phyloP scores from a whole-genome alignment of 35 echinoderm and acorn worm genomes.

The Strongylocentrotus purpuratus region DNA sequence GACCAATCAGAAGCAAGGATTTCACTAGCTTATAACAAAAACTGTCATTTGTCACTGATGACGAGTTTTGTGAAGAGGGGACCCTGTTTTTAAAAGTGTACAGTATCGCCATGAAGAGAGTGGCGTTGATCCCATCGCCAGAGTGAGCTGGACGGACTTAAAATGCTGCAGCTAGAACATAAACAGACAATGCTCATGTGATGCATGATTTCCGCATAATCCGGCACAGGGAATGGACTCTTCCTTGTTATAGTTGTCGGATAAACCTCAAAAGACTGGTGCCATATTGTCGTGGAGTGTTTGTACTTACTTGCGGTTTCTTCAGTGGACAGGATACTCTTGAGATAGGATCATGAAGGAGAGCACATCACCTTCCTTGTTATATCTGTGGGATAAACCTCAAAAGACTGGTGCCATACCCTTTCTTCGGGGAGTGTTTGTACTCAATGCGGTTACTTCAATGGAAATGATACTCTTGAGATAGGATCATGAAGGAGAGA shows the following conservation, averaged over 20 bases:
- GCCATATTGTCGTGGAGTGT: neutral
- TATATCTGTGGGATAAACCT: neutral
- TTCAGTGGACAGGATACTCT: neutral
- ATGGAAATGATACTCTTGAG: neutral
- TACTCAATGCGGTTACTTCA: neutral
- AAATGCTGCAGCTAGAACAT: neutral
- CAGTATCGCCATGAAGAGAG: no score
- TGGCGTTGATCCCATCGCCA: neutral
- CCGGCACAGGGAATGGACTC: neutral
- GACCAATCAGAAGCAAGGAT: no score
- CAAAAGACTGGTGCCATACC: neutral
- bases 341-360: neutral
- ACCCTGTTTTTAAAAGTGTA: neutral
- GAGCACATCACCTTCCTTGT: neutral
- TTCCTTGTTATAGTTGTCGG: neutral
- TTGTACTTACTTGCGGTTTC: neutral
- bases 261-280: neutral
- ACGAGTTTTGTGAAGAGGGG: no score
- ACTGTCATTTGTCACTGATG: no score
- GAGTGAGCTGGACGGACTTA: neutral
- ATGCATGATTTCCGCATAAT: neutral
- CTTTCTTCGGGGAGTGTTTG: neutral
- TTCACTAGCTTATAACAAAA: no score
- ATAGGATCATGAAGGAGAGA: neutral
- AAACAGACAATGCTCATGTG: neutral